Base-by-base conservation (phyloP, 2,113 vertebrate genomes). In the Alces alces region DNA sequence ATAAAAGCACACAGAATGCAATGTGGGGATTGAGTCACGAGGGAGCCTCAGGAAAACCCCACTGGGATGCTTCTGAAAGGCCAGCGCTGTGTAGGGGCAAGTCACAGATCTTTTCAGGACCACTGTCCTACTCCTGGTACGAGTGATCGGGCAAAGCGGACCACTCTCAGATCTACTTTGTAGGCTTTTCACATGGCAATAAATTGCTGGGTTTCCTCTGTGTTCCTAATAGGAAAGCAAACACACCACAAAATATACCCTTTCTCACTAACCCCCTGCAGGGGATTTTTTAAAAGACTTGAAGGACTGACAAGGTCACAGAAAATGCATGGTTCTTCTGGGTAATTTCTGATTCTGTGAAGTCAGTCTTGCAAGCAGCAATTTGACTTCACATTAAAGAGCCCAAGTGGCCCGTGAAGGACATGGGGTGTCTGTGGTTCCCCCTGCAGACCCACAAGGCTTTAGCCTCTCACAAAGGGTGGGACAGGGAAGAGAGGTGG, bases 251-350 rank as follows among this genome's bases (percentile, higher is more conserved):
- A 94, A 94, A 50, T n/a, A 52, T 14, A 61, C 76, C 85, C 92
- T 94, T 93, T 57, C 91, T 93, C 92, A 7, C 82, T 50, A 43
- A 43, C 64, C 93, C 94, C 92, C 93, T 43, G 85, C 39, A 13
- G 96, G 57, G 90, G 66, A 76, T 82, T 96, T 92, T 52, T 45
- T 30, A 70, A 64, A 89, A 80, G 94, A 54, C 87, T 27, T 28
- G 87, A 95, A 85, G 95, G 94, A 96, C 97, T 25, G 78, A 39
- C 85, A 95, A 96, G 96, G 97, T 97, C 88, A 80, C 3, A 10
- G 85, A 85, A 96, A 91, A 95, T 6, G 54, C 64, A 33, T 14
- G 61, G 57, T 73, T 91, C 78, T 91, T 94, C 85, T 11, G 30
- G 89, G 94, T 80, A n/a, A 85, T 95, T 91, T 86, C 86, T 16